Percentiles rank a stretch among this genome's conserved stretches.
phyloP scores from a whole-genome alignment of 2,888 invertebrate species.

The Lapara coniferarum region DNA sequence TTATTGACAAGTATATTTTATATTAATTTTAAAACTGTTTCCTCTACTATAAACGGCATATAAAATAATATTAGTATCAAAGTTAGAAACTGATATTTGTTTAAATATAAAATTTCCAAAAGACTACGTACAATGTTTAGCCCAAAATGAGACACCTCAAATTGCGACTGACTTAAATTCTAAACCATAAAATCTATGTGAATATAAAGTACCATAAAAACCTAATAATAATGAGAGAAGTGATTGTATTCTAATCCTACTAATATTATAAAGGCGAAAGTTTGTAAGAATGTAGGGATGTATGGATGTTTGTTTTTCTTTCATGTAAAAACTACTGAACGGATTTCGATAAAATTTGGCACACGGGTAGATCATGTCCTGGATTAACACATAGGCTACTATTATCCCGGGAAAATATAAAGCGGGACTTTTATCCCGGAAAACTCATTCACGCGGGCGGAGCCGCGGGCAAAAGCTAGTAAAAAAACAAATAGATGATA shows the following conservation, averaged over 20 bases:
- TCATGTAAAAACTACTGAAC: no score
- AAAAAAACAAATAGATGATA: neutral
- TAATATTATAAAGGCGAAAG: no score
- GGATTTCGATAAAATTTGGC: no score
- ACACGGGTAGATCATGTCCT: no score
- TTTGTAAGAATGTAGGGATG: no score
- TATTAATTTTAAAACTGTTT: neutral
- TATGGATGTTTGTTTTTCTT: no score
- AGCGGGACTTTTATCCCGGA: no score
- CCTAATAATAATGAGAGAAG: no score
- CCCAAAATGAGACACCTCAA: slow-evolving; percentile 48
- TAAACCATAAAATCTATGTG: slow-evolving; percentile 26
- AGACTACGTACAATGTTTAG: slow-evolving; percentile 41
- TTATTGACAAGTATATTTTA: neutral
- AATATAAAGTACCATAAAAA: slow-evolving; percentile 1
- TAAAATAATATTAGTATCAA: neutral
- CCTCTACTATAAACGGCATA: neutral
- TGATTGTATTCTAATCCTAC: neutral
- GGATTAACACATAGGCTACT: no score
- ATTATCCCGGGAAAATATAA: no score
- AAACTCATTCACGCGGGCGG: no score
- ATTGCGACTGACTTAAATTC: slow-evolving; percentile 29
- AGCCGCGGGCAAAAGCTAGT: no score
- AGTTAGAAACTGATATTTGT: slow-evolving; percentile 10
- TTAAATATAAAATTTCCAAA: slow-evolving; percentile 29